phyloP scores from a whole-genome alignment of 2,888 invertebrate genomes.

The Hypomecis atomaria region DNA sequence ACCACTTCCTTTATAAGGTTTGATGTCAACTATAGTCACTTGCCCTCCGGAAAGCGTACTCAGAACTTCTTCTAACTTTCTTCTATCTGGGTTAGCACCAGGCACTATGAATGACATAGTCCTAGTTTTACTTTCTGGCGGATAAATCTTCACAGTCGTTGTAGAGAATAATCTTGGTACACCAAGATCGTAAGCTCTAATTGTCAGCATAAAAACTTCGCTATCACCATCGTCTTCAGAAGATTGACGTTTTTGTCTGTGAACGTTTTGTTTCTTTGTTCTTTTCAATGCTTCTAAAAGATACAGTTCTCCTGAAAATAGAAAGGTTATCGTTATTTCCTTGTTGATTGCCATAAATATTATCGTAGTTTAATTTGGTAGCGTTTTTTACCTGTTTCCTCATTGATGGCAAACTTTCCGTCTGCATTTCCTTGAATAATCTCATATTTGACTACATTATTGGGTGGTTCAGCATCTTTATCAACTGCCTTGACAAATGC shows the following conservation, averaged over 20 bases:
- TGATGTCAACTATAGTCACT: slow-evolving; percentile 90
- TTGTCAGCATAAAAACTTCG: slow-evolving; percentile 87
- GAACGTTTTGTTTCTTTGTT: slow-evolving; percentile 70
- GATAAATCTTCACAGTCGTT: slow-evolving; percentile 90
- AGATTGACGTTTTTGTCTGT: slow-evolving; percentile 78
- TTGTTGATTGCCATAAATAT: not conserved
- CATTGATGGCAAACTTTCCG: slow-evolving; percentile 90
- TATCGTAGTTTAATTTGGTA: not conserved
- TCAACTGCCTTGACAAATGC: slow-evolving; percentile 94
- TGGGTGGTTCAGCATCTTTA: slow-evolving; percentile 92
- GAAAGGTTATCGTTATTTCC: not conserved
- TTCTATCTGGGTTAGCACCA: slow-evolving; percentile 89
- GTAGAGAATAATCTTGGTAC: slow-evolving; percentile 90
- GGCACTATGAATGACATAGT: slow-evolving; percentile 93
- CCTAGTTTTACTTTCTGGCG: slow-evolving; percentile 90
- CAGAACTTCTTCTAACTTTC: slow-evolving; percentile 89
- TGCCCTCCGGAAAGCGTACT: slow-evolving; percentile 91
- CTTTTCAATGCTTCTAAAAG: slow-evolving; percentile 83
- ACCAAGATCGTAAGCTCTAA: slow-evolving; percentile 93
- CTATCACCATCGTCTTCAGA: slow-evolving; percentile 71
- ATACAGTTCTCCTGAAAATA: slow-evolving; percentile 85
- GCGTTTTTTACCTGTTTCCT: slow-evolving; percentile 86
- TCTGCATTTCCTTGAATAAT: slow-evolving; percentile 90
- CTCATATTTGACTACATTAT: slow-evolving; percentile 94
- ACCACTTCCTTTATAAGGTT: slow-evolving; percentile 86